Evolutionary conservation across 2,113 vertebrate species (phyloP).

Genomic region (crab-eating macaque (Macaca fascicularis)): T2T-MFA8v1.1 NC_088389.1:79248001-79248500

Average conservation of each 20-base stretch:
- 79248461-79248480: background rate
- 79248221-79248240: background rate
- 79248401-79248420: background rate
- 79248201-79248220: background rate
- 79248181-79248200: background rate
- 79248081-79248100: background rate
- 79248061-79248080: background rate
- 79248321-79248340: background rate
- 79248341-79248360: background rate
- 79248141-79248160: background rate
- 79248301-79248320: background rate
- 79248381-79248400: background rate
- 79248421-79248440: background rate
- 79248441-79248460: background rate
- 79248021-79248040: background rate
- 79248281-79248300: background rate
- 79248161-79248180: background rate
- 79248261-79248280: background rate
- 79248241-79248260: constrained; percentile 15
- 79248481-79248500: background rate
- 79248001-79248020: background rate
- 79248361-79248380: background rate
- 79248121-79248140: background rate
- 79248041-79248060: background rate
- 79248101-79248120: background rate